Conservation (phyloP, 2,797 vertebrate species). For the Leucoraja ocellata region DNA sequence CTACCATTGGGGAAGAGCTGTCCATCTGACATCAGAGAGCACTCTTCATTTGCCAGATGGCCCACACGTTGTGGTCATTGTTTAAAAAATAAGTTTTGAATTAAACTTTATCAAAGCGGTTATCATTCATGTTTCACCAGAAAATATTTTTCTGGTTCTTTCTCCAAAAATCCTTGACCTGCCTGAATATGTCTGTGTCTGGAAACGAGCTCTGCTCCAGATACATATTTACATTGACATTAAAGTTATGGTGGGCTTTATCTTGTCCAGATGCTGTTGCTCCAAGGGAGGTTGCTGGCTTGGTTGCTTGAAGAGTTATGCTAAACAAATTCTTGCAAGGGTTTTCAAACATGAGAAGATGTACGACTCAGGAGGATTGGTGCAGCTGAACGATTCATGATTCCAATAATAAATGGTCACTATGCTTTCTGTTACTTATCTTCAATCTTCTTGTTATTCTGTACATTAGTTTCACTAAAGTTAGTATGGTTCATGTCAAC, state of each 20-base stretch:
- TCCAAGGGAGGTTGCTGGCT: not conserved
- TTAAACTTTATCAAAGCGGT: not conserved
- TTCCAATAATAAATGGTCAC: not conserved
- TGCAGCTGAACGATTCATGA: not conserved
- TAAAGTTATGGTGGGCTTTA: not conserved
- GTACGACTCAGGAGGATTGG: not conserved
- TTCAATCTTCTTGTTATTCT: not conserved
- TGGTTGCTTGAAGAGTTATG: not conserved
- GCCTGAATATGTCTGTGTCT: not conserved
- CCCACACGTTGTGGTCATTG: not conserved
- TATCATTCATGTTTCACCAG: not conserved
- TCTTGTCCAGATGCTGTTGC: constrained; percentile 26
- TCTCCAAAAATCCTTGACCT: not conserved
- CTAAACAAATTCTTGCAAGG: not conserved
- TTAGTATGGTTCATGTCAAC: not conserved
- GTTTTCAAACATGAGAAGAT: not conserved
- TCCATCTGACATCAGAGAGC: not conserved
- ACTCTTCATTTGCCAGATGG: not conserved
- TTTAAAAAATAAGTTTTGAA: not conserved
- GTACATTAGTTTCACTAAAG: not conserved
- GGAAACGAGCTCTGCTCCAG: not conserved
- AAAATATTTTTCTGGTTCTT: not conserved
- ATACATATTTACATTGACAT: not conserved
- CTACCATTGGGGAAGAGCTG: not conserved
- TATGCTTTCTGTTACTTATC: not conserved